Percentiles rank a stretch among this genome's conserved stretches.
Conservation (phyloP, 2,113 vertebrate genomes). For the Calidris pygmaea region DNA sequence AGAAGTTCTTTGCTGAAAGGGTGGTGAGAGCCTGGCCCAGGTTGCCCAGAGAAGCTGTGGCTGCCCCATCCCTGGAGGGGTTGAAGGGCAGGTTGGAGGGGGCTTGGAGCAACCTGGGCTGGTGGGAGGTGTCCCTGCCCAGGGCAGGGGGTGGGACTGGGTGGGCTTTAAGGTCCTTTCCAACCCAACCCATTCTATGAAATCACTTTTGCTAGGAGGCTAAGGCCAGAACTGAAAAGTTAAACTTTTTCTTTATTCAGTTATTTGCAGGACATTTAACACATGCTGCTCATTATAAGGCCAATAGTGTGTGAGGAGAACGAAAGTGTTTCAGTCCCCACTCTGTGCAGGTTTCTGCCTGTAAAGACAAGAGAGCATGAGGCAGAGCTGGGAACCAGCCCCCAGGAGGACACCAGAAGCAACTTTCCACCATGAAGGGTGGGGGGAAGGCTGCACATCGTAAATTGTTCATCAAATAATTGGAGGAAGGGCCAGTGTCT, state of each 20-base stretch:
- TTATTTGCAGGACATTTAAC: neutral
- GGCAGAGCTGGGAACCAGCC: neutral
- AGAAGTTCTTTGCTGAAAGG: neutral
- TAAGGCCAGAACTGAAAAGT: neutral
- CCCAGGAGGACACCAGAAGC: neutral
- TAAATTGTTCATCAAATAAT: neutral
- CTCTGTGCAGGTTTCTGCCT: neutral
- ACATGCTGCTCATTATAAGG: neutral
- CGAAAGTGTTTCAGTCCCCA: neutral
- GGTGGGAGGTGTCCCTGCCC: neutral
- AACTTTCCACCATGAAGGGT: neutral
- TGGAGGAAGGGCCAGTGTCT: neutral
- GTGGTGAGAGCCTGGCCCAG: neutral
- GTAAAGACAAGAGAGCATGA: neutral
- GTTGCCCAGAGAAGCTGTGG: neutral
- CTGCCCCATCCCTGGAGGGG: neutral
- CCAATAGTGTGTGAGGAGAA: neutral
- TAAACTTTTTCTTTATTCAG: neutral
- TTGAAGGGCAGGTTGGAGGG: neutral
- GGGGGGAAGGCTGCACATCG: neutral
- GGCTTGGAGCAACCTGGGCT: neutral
- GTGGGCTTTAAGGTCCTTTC: neutral
- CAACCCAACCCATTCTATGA: neutral
- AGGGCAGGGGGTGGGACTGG: neutral
- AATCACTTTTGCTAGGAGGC: neutral